Evolutionary conservation across 2,797 vertebrate species (phyloP).

Genomic region (Trachurus trachurus): DNA sequence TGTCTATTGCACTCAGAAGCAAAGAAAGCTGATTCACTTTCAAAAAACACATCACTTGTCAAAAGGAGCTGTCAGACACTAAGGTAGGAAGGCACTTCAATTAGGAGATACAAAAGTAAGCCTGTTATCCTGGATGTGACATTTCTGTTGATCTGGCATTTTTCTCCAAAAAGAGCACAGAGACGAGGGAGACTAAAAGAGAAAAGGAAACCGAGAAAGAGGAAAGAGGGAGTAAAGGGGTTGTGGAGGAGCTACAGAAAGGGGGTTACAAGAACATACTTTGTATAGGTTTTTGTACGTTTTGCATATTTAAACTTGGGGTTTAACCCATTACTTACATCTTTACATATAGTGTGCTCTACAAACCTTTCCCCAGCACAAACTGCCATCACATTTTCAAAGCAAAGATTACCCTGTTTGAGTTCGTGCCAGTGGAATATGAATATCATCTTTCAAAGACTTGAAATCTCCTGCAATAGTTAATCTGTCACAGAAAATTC

Average conservation of each 20-base stretch:
- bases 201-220: slow-evolving; percentile 1
- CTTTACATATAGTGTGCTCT: neutral
- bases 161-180: slow-evolving; percentile 64
- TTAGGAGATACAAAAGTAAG: slow-evolving; percentile 81
- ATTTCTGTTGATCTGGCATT: slow-evolving; percentile 82
- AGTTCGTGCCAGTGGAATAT: neutral
- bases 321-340: slow-evolving; percentile 17
- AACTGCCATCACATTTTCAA: neutral
- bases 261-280: slow-evolving; percentile 14
- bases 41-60: slow-evolving; percentile 84
- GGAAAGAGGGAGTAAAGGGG: slow-evolving; percentile 4
- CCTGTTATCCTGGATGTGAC: slow-evolving; percentile 78
- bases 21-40: slow-evolving; percentile 83
- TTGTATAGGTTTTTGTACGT: neutral
- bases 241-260: neutral
- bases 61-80: slow-evolving; percentile 83
- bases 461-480: slow-evolving; percentile 6
- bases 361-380: neutral
- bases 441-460: slow-evolving; percentile 15
- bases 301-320: neutral
- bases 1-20: slow-evolving; percentile 82
- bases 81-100: slow-evolving; percentile 84
- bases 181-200: slow-evolving; percentile 31
- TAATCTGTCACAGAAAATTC: slow-evolving; percentile 8
- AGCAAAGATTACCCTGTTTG: neutral